Evolutionary conservation across 2,888 invertebrate species (phyloP), one percentile per base, ranked within the genome.

Genomic region (Diabrotica balteata): DNA sequence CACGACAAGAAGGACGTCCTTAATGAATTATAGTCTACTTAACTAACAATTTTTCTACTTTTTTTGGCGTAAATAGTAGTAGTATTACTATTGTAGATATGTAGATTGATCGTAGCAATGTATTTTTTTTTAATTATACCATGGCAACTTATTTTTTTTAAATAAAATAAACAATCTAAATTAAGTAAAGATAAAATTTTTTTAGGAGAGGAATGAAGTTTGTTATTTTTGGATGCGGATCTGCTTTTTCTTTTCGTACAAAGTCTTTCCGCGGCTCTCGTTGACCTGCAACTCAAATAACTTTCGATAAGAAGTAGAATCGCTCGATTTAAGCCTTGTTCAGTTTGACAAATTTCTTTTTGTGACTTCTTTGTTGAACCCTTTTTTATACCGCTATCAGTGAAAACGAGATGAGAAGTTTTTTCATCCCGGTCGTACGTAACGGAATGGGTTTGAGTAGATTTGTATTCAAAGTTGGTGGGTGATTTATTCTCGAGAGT

Each of bases 281-380:
- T 46, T 59, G 64, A 64, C 59, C 59, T 64, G 11, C 44, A n/a
- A 46, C 54, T 53, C 43, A 47, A 43, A 65, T 59, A 59, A 22
- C 59, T 65, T 65, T 54, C n/a, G 43, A 17, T 60, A 60, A 51
- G 51, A 60, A 64, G 47, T 58, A 11, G 47, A 11, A 59, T 53
- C 59, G 59, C 45, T 65, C 49, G n/a, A 54, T 65, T 49, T 65
- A 59, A 65, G 59, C 53, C 53, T 59, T 43, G 52, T 45, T 54
- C 47, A 65, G 49, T 53, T 59, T 65, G 65, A 59, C 65, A 65
- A 65, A 65, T 65, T 46, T 59, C 44, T 49, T 49, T 54, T 59
- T 46, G 11, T n/a, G 52, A 51, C 47, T 47, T 52, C 47, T 52
- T 47, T n/a, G 58, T 44, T 43, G 32, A 42, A 22, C 58, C 46